Percentiles rank a stretch among this genome's conserved stretches.
Evolutionary conservation across 2,888 invertebrate species (phyloP).

Genomic region (Troides oblongomaculatus): DNA sequence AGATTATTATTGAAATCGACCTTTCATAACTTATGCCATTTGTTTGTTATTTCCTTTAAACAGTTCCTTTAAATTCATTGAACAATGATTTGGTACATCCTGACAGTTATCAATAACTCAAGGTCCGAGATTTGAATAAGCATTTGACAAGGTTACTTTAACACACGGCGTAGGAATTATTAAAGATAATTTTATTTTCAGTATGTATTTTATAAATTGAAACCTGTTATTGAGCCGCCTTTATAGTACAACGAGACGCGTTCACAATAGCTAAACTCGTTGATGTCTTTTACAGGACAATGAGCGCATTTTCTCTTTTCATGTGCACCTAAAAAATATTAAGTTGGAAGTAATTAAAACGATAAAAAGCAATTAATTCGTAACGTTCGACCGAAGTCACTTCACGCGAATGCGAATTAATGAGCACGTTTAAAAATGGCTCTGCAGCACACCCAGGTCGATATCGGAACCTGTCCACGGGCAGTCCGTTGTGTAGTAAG

Average conservation of each 20-base stretch:
- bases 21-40: conserved; percentile 20
- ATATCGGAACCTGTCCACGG: conserved; percentile 66
- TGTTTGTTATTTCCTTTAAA: conserved; percentile 27
- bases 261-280: conserved; percentile 7
- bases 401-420: conserved; percentile 61
- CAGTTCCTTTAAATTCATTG: conserved; percentile 36
- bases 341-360: conserved; percentile 5
- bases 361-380: conserved; percentile 40
- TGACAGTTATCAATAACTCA: conserved; percentile 66
- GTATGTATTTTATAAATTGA: background rate
- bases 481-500: conserved; percentile 52
- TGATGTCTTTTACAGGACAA: conserved; percentile 27
- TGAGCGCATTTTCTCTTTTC: background rate
- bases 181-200: background rate
- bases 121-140: conserved; percentile 57
- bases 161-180: conserved; percentile 36
- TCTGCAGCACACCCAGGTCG: conserved; percentile 68
- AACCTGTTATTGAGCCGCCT: background rate
- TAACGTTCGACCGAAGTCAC: conserved; percentile 49
- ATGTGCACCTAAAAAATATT: background rate
- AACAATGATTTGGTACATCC: conserved; percentile 64
- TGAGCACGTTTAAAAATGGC: conserved; percentile 63
- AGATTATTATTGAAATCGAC: conserved; percentile 19
- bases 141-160: conserved; percentile 64
- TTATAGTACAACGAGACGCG: background rate